phyloP scores from a whole-genome alignment of 2,113 vertebrate species.

The Panurus biarmicus region DNA sequence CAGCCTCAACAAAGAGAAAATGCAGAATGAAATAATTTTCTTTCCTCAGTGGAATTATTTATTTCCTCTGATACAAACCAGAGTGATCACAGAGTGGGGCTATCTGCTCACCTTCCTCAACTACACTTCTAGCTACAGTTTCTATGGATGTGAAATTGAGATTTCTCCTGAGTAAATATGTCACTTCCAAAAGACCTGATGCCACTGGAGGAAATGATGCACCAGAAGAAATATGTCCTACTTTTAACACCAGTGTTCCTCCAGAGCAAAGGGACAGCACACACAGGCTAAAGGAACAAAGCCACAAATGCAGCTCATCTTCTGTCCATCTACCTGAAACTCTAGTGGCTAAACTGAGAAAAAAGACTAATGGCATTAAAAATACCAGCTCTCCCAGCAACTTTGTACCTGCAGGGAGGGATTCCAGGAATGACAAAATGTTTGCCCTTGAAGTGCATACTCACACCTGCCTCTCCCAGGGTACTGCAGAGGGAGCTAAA shows the following conservation, averaged over 20 bases:
- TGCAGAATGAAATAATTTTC: neutral
- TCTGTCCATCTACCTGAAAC: neutral
- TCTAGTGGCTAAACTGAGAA: neutral
- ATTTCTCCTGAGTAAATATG: neutral
- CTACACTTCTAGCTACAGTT: neutral
- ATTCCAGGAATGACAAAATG: neutral
- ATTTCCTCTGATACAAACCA: neutral
- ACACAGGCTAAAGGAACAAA: neutral
- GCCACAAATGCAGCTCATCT: neutral
- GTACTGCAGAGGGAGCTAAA: neutral
- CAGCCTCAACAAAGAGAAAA: neutral
- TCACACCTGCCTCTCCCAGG: neutral
- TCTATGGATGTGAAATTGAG: neutral
- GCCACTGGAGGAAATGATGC: neutral
- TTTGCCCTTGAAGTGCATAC: neutral
- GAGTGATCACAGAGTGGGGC: neutral
- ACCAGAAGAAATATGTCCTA: neutral
- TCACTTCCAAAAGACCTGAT: neutral
- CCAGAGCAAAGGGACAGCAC: neutral
- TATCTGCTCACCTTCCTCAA: neutral
- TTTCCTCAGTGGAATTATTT: neutral
- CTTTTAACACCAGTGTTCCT: neutral
- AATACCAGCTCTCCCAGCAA: neutral
- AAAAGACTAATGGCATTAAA: neutral
- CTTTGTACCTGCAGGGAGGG: accelerated